Conservation (phyloP, 2,888 invertebrate genomes). For the Flexamia atlantica region DNA sequence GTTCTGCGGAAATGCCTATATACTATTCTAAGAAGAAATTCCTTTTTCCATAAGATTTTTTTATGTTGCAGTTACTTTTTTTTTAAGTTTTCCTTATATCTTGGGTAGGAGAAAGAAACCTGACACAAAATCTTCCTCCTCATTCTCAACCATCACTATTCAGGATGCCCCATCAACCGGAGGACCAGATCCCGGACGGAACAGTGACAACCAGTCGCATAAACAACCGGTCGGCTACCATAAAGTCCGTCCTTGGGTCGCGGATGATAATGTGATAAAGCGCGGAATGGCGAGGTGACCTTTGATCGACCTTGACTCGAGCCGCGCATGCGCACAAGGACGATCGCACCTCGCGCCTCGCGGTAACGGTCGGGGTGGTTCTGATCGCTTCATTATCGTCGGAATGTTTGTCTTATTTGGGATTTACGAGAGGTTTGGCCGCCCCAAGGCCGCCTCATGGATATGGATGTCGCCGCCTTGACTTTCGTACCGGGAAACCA, state of each 20-base stretch:
- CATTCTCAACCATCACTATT: neutral
- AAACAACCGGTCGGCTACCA: constrained; percentile 16
- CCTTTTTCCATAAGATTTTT: no score
- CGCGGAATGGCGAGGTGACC: constrained; percentile 13
- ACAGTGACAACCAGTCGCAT: constrained; percentile 11
- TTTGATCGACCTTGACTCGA: constrained; percentile 30
- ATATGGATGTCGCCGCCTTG: neutral
- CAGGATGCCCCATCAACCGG: neutral
- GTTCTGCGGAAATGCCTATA: no score
- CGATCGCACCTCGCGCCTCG: neutral
- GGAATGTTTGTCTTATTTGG: constrained; percentile 5
- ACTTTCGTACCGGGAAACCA: neutral
- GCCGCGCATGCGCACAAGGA: neutral
- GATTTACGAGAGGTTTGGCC: neutral
- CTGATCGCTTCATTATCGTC: neutral
- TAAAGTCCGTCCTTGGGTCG: constrained; percentile 23
- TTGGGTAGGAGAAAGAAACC: no score
- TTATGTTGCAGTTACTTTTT: no score
- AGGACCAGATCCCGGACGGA: neutral
- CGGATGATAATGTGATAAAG: constrained; percentile 29
- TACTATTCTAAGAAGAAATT: no score
- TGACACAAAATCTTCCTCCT: neutral
- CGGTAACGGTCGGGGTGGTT: constrained; percentile 24
- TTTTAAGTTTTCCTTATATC: no score
- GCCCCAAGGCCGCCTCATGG: neutral